A percentile compares a stretch with the other conserved stretches of the same genome.
phyloP scores from a whole-genome alignment of 2,113 vertebrate genomes.

The Hydrolagus affinis region DNA sequence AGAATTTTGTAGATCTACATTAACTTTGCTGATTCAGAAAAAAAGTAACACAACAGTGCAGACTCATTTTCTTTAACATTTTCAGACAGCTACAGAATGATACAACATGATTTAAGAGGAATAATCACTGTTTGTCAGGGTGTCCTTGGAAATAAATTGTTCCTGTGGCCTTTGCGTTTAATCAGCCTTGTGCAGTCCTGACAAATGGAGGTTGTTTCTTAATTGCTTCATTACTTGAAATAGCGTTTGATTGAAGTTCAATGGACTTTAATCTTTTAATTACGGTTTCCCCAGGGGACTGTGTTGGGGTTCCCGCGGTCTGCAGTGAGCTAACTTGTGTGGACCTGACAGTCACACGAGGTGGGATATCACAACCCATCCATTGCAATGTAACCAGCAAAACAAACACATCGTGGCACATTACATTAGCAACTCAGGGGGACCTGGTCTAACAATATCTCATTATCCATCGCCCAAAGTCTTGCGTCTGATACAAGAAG shows the following conservation, averaged over 20 bases:
- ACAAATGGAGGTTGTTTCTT: conserved; percentile 11
- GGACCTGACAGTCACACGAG: neutral
- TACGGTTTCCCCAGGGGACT: neutral
- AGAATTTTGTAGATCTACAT: neutral
- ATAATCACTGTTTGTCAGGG: conserved; percentile 11
- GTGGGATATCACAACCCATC: neutral
- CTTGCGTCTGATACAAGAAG: too few relatives aligned
- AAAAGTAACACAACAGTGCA: neutral
- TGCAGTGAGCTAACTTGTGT: neutral
- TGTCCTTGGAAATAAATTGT: conserved; percentile 16
- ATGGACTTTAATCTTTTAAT: conserved; percentile 25
- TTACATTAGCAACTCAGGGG: neutral
- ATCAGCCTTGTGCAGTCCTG: neutral
- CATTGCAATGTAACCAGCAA: neutral
- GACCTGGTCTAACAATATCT: neutral
- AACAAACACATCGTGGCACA: neutral
- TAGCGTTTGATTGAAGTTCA: neutral
- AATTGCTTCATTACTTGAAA: conserved; percentile 13
- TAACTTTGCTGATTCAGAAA: neutral
- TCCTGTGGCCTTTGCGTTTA: neutral
- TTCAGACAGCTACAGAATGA: neutral
- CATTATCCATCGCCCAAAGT: too few relatives aligned
- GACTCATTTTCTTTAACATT: neutral
- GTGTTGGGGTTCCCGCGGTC: neutral
- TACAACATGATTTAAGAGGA: neutral